Evolutionary conservation across 2,797 vertebrate species (phyloP).

Genomic region (Rallus crepitans): DNA sequence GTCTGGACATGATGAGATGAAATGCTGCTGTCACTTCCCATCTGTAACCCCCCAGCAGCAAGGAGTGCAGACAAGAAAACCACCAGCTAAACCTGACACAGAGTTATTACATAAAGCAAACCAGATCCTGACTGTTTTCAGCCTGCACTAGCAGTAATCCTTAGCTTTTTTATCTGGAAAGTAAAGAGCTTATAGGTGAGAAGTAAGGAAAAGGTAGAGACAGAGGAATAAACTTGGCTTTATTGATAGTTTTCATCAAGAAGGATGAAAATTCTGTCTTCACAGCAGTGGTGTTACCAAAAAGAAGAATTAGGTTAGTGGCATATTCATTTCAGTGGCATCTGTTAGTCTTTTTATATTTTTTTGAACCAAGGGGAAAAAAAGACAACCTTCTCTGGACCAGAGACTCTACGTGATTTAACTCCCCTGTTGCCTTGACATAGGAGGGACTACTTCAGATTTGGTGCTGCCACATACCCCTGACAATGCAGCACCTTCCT

Average conservation of each 20-base stretch:
- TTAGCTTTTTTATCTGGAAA: constrained; percentile 53
- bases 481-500: background rate
- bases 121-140: constrained; percentile 4
- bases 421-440: background rate
- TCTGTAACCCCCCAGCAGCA: background rate
- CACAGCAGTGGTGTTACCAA: constrained; percentile 58
- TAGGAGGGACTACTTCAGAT: background rate
- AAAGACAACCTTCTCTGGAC: constrained; percentile 1
- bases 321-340: constrained; percentile 65
- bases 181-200: constrained; percentile 16
- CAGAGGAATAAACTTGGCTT: constrained; percentile 58
- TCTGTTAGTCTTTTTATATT: constrained; percentile 59
- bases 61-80: constrained; percentile 8
- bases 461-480: background rate
- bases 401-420: constrained; percentile 45
- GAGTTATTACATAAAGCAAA: constrained; percentile 32
- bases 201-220: constrained; percentile 22
- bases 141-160: constrained; percentile 31
- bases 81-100: constrained; percentile 13
- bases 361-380: constrained; percentile 58
- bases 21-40: background rate
- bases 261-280: constrained; percentile 64
- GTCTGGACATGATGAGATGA: background rate
- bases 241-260: constrained; percentile 68
- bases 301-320: constrained; percentile 64